These are phyloP conservation scores for Australoheros scitulus DNA, from an alignment of 2,113 vertebrate genomes.

Conservation along the genomic window DNA sequence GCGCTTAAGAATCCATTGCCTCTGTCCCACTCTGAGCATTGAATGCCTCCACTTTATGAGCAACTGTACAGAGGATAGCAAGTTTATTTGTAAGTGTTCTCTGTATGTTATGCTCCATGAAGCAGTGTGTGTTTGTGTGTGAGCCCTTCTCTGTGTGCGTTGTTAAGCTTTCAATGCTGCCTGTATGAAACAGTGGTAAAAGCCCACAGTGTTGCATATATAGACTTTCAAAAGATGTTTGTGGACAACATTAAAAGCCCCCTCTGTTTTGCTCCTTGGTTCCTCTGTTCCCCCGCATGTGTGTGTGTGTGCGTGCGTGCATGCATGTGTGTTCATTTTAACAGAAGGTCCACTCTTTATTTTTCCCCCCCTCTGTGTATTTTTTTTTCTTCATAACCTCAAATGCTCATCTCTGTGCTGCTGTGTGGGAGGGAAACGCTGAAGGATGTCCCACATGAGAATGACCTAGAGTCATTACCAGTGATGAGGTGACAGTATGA, in stretches of 20 bases:
- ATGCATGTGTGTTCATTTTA: conserved; percentile 1
- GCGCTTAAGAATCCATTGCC: conserved; percentile 50
- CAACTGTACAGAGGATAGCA: conserved; percentile 56
- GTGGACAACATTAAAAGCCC: conserved; percentile 68
- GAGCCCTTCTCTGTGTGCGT: conserved; percentile 49
- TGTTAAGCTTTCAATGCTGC: conserved; percentile 67
- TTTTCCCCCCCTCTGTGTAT: conserved; percentile 27
- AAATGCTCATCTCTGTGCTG: conserved; percentile 37
- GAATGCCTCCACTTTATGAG: conserved; percentile 71
- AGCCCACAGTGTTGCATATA: conserved; percentile 65
- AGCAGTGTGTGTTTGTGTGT: conserved; percentile 30
- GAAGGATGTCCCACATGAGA: conserved; percentile 56
- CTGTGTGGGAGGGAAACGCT: conserved; percentile 54
- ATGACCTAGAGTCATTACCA: conserved; percentile 55
- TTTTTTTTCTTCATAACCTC: conserved; percentile 9
- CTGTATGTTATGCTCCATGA: conserved; percentile 53
- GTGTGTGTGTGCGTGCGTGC: neutral
- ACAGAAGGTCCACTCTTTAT: conserved; percentile 64
- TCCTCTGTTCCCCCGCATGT: conserved; percentile 44
- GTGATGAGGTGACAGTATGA: conserved; percentile 56
- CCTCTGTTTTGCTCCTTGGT: conserved; percentile 68
- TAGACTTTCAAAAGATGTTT: conserved; percentile 64
- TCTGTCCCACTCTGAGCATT: conserved; percentile 56
- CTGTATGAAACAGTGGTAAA: conserved; percentile 72
- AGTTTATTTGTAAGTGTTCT: conserved; percentile 59